These are phyloP conservation scores for Gadopsis marmoratus DNA, from an alignment of 2,797 vertebrate genomes.

Conservation along the genomic window DNA sequence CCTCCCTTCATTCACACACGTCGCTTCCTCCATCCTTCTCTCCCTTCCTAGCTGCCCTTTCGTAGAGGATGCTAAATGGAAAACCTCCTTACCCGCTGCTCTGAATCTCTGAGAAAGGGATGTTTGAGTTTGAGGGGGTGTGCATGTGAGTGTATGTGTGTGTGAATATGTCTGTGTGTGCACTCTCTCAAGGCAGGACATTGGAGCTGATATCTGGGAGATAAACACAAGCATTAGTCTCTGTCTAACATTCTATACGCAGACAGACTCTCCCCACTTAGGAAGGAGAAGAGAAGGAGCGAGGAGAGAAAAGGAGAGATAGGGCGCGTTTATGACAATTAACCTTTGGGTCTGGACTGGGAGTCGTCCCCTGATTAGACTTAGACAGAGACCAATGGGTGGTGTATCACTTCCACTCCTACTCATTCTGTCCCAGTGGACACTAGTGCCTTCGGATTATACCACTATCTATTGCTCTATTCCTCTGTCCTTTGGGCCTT, in stretches of 20 bases:
- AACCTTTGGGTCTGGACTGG: conserved; percentile 75
- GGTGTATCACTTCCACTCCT: conserved; percentile 63
- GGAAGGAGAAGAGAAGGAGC: conserved; percentile 54
- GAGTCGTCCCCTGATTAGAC: conserved; percentile 72
- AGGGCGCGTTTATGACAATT: conserved; percentile 75
- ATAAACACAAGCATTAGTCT: conserved; percentile 82
- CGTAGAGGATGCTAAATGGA: conserved; percentile 77
- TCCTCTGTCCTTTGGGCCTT: conserved; percentile 21
- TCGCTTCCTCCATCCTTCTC: conserved; percentile 31
- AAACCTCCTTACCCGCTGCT: conserved; percentile 70
- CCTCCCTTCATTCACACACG: conserved; percentile 34
- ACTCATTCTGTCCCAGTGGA: conserved; percentile 37
- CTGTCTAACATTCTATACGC: conserved; percentile 77
- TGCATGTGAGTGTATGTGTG: conserved; percentile 16
- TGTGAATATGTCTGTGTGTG: conserved; percentile 54
- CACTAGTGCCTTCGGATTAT: conserved; percentile 52
- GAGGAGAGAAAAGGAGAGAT: conserved; percentile 59
- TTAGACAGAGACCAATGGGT: conserved; percentile 77
- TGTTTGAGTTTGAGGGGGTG: conserved; percentile 56
- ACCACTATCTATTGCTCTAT: conserved; percentile 47
- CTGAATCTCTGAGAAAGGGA: conserved; percentile 53
- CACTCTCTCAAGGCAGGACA: conserved; percentile 70
- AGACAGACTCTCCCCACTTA: conserved; percentile 46
- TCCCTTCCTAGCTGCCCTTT: conserved; percentile 70
- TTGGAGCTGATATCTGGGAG: conserved; percentile 77